phyloP scores from a whole-genome alignment of 2,113 vertebrate genomes.

The Fulmarus glacialis region DNA sequence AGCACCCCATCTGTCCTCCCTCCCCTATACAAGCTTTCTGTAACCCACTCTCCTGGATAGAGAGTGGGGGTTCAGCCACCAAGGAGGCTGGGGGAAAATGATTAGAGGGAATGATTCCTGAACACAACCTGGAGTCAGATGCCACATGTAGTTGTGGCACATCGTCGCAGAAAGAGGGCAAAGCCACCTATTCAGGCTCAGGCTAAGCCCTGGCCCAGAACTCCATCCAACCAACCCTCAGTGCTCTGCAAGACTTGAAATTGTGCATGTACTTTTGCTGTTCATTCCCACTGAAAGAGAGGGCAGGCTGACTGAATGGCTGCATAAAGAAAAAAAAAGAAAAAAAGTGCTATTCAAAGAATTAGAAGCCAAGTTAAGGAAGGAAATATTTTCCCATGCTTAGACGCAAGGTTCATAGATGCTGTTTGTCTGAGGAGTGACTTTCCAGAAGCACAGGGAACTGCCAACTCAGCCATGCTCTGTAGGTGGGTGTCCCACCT shows the following conservation, averaged over 20 bases:
- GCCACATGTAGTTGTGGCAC: not conserved
- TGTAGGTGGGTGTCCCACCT: not conserved
- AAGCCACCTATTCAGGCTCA: not conserved
- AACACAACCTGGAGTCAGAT: not conserved
- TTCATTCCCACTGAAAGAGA: not conserved
- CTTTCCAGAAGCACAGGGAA: not conserved
- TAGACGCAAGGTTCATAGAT: not conserved
- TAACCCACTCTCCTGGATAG: not conserved
- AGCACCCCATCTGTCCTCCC: not conserved
- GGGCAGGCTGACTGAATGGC: not conserved
- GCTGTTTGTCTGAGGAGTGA: not conserved
- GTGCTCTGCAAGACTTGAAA: not conserved
- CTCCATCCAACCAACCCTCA: not conserved
- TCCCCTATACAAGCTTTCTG: not conserved
- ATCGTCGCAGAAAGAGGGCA: not conserved
- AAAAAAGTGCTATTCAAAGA: not conserved
- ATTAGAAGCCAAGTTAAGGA: not conserved
- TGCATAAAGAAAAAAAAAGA: not conserved
- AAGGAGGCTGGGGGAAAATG: not conserved
- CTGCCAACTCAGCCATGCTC: not conserved
- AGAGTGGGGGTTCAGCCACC: not conserved
- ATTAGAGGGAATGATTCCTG: not conserved
- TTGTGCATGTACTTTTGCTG: not conserved
- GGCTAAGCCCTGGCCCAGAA: not conserved
- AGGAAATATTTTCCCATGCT: not conserved